A percentile compares a stretch with the other conserved stretches of the same genome.
These are phyloP conservation scores for Neoaliturus tenellus DNA, from an alignment of 2,888 invertebrate genomes.

Conservation along the genomic window DNA sequence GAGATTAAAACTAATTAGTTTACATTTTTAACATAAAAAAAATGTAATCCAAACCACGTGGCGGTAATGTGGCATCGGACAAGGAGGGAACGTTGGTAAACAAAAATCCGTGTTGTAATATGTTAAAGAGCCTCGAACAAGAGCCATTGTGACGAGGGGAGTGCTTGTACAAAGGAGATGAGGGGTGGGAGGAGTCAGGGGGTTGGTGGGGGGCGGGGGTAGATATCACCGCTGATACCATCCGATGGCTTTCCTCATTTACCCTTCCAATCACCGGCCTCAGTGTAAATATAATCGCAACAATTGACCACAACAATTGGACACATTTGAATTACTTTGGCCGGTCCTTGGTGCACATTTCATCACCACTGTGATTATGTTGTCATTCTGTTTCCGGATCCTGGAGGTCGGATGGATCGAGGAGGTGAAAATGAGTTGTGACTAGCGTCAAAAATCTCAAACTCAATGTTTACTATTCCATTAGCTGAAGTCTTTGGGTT, in stretches of 20 bases:
- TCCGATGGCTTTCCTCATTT: not conserved
- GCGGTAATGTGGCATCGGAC: not conserved
- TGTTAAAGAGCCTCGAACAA: constrained; percentile 44
- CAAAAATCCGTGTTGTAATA: constrained; percentile 49
- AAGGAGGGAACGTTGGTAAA: constrained; percentile 8
- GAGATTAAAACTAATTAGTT: no score
- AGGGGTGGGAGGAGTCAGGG: not conserved
- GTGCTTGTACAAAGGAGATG: constrained; percentile 38
- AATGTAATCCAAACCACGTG: not conserved
- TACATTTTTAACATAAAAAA: no score
- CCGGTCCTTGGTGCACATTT: no score
- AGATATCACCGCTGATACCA: not conserved
- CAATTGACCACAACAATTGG: no score
- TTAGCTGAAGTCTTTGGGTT: no score
- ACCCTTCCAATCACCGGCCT: not conserved
- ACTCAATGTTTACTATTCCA: no score
- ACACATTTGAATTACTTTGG: no score
- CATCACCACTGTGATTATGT: no score
- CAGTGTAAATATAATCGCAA: not conserved
- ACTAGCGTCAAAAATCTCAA: no score
- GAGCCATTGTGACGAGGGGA: constrained; percentile 39
- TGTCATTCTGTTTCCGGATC: no score
- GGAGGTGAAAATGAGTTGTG: no score
- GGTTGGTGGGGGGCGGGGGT: not conserved
- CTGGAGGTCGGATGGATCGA: no score